phyloP scores from a whole-genome alignment of 2,888 invertebrate species.

The Amphipoea lucens region DNA sequence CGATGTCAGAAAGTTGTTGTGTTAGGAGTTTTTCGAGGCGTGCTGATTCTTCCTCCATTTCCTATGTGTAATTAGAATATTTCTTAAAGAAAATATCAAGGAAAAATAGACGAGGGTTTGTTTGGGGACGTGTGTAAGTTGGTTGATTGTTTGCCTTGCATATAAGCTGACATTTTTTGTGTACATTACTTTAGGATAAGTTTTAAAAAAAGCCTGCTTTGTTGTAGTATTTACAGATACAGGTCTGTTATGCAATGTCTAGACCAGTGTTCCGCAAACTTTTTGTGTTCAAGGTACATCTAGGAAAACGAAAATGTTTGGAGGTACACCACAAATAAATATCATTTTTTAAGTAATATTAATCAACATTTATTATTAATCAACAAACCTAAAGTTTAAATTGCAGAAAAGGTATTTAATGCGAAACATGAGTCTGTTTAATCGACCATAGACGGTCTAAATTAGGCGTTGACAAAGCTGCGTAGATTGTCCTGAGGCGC shows the following conservation, averaged over 20 bases:
- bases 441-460: too few relatives aligned
- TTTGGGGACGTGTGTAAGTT: neutral
- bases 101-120: neutral
- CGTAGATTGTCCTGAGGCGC: too few relatives aligned
- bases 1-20: conserved; percentile 72
- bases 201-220: neutral
- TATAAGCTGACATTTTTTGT: neutral
- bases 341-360: too few relatives aligned
- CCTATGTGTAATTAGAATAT: conserved; percentile 59
- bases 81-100: neutral
- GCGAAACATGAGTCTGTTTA: too few relatives aligned
- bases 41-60: conserved; percentile 73
- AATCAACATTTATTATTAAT: too few relatives aligned
- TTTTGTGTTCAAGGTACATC: too few relatives aligned
- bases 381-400: too few relatives aligned
- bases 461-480: too few relatives aligned
- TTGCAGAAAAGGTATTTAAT: too few relatives aligned
- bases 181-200: neutral
- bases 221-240: neutral
- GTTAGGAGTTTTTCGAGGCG: conserved; percentile 69
- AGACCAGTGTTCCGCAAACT: too few relatives aligned
- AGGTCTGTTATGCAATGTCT: neutral
- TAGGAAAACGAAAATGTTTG: too few relatives aligned
- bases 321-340: too few relatives aligned
- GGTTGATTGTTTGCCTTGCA: neutral